phyloP scores from a whole-genome alignment of 2,888 invertebrate species.

The Seira sanloemensis region DNA sequence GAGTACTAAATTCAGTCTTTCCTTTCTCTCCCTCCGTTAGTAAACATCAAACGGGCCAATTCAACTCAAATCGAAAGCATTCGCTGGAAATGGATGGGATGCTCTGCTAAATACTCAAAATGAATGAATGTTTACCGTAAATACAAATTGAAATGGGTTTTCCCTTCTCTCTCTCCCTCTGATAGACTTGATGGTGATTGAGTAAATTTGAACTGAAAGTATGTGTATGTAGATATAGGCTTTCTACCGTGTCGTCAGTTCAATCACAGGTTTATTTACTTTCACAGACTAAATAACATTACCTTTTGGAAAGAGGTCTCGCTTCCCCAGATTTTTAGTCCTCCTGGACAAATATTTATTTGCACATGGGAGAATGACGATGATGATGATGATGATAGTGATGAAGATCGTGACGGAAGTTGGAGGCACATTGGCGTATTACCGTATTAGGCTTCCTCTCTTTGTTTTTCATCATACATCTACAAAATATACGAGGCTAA shows the following conservation, averaged over 20 bases:
- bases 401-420: too few relatives aligned
- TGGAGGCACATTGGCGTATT: too few relatives aligned
- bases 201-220: not conserved
- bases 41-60: not conserved
- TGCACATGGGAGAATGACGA: not conserved
- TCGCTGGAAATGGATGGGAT: not conserved
- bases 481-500: not conserved
- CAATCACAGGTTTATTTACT: not conserved
- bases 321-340: not conserved
- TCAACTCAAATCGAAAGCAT: not conserved
- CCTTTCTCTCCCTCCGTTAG: too few relatives aligned
- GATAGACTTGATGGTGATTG: not conserved
- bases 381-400: not conserved
- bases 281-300: not conserved
- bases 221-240: too few relatives aligned
- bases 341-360: not conserved
- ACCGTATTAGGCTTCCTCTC: not conserved
- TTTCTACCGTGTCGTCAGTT: too few relatives aligned
- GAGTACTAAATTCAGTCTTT: too few relatives aligned
- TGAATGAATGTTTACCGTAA: not conserved
- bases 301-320: not conserved
- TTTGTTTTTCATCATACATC: not conserved
- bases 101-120: not conserved
- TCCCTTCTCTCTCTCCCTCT: not conserved
- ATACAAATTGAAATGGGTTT: not conserved